Percentiles rank a stretch among this genome's conserved stretches.
Conservation (phyloP, 2,113 vertebrate genomes). For the Oncorhynchus gorbuscha region DNA sequence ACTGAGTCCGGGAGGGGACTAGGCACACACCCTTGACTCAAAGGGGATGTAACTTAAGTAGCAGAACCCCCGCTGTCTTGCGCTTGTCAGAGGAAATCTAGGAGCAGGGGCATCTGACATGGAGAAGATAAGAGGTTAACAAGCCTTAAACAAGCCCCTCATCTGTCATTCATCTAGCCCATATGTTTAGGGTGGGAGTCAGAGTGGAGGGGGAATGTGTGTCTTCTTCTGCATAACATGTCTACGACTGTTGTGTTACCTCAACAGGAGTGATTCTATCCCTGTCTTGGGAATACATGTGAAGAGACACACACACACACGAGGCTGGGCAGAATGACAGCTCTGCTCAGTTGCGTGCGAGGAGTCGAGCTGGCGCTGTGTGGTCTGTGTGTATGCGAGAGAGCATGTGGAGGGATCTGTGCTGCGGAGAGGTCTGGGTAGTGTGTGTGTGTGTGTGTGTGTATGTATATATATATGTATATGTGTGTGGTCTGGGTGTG, state of each 20-base stretch:
- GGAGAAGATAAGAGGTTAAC: conserved; percentile 66
- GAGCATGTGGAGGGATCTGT: conserved; percentile 65
- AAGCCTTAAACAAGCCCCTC: conserved; percentile 56
- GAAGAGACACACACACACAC: conserved; percentile 12
- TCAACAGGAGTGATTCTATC: conserved; percentile 22
- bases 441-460: conserved; percentile 50
- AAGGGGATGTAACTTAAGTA: conserved; percentile 22
- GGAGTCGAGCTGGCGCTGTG: conserved; percentile 86
- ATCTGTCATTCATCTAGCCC: conserved; percentile 61
- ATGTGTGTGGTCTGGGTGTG: conserved; percentile 92
- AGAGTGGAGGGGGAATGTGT: conserved; percentile 23
- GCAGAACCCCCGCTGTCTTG: conserved; percentile 57
- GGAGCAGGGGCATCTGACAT: conserved; percentile 47
- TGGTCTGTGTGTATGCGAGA: conserved; percentile 74
- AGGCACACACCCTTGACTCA: neutral
- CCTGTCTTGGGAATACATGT: conserved; percentile 20
- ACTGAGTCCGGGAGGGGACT: no score
- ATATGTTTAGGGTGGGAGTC: conserved; percentile 59
- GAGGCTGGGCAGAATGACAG: conserved; percentile 80
- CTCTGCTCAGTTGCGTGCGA: conserved; percentile 84
- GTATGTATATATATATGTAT: conserved; percentile 68
- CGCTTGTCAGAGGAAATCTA: conserved; percentile 63
- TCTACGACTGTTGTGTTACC: conserved; percentile 11
- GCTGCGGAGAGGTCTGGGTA: conserved; percentile 51
- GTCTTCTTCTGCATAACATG: conserved; percentile 38